Conservation (phyloP, 2,888 invertebrate species). For the Ctena decussata region DNA sequence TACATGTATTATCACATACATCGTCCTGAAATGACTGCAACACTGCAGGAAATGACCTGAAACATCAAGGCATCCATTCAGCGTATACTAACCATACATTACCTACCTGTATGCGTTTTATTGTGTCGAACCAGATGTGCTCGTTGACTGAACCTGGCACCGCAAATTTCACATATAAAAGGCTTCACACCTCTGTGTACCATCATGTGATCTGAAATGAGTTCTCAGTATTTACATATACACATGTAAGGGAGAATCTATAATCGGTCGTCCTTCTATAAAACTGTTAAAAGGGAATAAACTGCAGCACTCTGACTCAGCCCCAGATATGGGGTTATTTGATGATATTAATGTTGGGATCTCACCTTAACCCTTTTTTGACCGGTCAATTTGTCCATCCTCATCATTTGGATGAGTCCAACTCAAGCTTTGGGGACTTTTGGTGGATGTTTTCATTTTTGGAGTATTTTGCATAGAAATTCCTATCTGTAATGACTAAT, state of each 20-base stretch:
- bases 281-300: too few relatives aligned
- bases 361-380: neutral
- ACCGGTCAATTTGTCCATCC: neutral
- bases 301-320: neutral
- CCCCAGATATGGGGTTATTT: neutral
- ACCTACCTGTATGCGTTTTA: neutral
- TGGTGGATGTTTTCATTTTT: too few relatives aligned
- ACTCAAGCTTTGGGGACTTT: too few relatives aligned
- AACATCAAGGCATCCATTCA: too few relatives aligned
- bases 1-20: too few relatives aligned
- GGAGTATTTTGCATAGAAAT: too few relatives aligned
- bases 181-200: neutral
- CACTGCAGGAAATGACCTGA: too few relatives aligned
- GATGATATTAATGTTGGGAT: neutral
- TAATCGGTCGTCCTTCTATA: too few relatives aligned
- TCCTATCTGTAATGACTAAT: too few relatives aligned
- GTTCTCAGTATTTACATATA: neutral
- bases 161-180: neutral
- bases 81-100: neutral
- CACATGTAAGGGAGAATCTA: neutral
- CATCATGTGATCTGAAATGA: neutral
- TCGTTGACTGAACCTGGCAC: neutral
- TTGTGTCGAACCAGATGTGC: neutral
- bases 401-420: too few relatives aligned
- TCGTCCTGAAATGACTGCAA: neutral